Evolutionary conservation across 2,888 invertebrate genomes (phyloP), one percentile per base, ranked within the genome.

Genomic region (Sphinx pinastri): DNA sequence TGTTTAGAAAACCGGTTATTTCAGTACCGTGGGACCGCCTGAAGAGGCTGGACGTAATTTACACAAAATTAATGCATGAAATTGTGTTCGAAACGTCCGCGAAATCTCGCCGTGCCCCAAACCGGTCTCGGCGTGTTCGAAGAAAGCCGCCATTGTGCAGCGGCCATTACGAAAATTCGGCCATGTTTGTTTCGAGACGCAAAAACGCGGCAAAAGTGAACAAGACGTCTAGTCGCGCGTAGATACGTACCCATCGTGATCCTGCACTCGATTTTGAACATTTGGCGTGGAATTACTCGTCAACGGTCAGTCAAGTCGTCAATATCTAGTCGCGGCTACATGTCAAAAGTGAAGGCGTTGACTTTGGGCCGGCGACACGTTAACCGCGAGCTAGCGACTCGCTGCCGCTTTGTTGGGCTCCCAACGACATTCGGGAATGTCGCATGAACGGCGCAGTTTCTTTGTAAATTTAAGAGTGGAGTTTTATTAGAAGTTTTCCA

Each of bases 91-190:
- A 75, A 80, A 81, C 81, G 83, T 78, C 88, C 86, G 88, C 88
- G 80, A 88, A 89, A 87, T 85, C 79, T 80, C 76, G 78, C 75
- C 81, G 78, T 81, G 78, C 80, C 81, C 76, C 76, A 85, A 89
- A 91, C 91, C 90, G 89, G 91, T 89, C 84, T 74, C 75, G 70
- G 72, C 71, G 76, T 70, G 77, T 83, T 84, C 86, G 84, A 82
- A 83, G 86, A 87, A 86, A 86, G 84, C 86, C 87, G 84, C 87
- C 88, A 86, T 86, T 83, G 83, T 79, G 78, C 77, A 79, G 84
- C 88, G 84, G 88, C 90, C 90, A 90, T 90, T 84, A 88, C 84
- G 83, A 85, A 88, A 89, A 88, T 92, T 92, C 92, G 90, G 90
- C 91, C 91, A 91, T 92, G 85, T 91, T 91, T 85, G 87, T 87